Conservation (phyloP, 2,797 vertebrate genomes). For the Clamator glandarius region DNA sequence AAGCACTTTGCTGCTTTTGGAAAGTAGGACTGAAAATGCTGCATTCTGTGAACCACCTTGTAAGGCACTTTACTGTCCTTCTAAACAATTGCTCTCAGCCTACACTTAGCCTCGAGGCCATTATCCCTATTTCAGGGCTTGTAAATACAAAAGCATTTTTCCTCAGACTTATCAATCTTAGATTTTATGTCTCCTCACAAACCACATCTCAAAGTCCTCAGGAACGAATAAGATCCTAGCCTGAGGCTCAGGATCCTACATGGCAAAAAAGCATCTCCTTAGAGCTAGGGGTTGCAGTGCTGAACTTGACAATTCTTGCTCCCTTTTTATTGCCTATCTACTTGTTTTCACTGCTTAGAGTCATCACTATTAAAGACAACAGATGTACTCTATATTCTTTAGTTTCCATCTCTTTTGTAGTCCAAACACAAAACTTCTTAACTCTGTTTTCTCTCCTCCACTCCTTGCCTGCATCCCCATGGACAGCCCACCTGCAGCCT, state of each 20-base stretch:
- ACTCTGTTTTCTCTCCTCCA: background rate
- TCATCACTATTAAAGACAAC: background rate
- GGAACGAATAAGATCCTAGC: background rate
- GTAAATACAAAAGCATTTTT: background rate
- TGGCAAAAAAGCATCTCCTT: background rate
- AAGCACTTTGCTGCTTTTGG: slow-evolving; percentile 3
- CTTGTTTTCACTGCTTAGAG: background rate
- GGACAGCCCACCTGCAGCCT: slow-evolving; percentile 25
- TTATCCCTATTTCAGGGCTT: background rate
- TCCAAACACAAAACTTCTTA: background rate
- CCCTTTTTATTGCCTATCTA: background rate
- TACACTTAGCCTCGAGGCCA: background rate
- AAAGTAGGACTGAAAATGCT: background rate
- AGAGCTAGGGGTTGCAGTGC: background rate
- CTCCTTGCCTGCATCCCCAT: background rate
- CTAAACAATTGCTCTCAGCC: background rate
- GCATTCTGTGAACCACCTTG: background rate
- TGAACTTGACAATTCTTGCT: background rate
- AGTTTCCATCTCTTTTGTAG: background rate
- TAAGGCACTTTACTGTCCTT: background rate
- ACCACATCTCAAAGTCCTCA: background rate
- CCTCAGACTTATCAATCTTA: background rate
- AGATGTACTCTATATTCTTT: background rate
- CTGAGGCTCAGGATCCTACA: background rate
- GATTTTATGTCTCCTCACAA: background rate